These are phyloP conservation scores for Cosmia pyralina DNA, from an alignment of 2,888 invertebrate species.

Conservation along the genomic window DNA sequence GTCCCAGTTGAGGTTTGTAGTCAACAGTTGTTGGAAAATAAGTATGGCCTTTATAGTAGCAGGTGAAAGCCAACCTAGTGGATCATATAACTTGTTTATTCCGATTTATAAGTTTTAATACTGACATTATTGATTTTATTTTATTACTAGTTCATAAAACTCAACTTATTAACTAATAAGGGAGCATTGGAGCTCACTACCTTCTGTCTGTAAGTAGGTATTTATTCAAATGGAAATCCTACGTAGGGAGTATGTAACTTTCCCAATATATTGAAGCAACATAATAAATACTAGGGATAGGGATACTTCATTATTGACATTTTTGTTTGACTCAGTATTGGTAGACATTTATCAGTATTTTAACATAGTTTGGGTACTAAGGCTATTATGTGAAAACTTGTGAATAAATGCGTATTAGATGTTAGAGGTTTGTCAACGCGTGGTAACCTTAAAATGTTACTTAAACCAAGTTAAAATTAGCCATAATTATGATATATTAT, in stretches of 20 bases:
- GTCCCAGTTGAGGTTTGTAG: too few relatives aligned
- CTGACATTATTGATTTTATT: neutral
- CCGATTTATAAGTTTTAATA: too few relatives aligned
- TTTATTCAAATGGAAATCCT: neutral
- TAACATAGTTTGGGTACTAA: neutral
- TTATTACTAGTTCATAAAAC: neutral
- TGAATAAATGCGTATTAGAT: neutral
- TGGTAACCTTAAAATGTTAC: too few relatives aligned
- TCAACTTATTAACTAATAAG: neutral
- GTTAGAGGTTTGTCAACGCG: too few relatives aligned
- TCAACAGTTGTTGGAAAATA: too few relatives aligned
- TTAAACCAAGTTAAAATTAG: too few relatives aligned
- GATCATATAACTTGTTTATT: too few relatives aligned
- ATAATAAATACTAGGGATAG: too few relatives aligned
- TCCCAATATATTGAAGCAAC: slow-evolving; percentile 4
- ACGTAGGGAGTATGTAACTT: neutral
- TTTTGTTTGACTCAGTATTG: neutral
- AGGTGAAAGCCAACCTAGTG: too few relatives aligned
- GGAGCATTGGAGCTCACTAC: too few relatives aligned
- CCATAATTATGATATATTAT: too few relatives aligned
- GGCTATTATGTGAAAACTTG: neutral
- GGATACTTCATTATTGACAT: neutral
- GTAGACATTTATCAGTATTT: neutral
- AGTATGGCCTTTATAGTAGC: too few relatives aligned
- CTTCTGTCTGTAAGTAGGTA: neutral